Base-by-base conservation (phyloP, 2,888 invertebrate species). In the Polymixis lichenea region DNA sequence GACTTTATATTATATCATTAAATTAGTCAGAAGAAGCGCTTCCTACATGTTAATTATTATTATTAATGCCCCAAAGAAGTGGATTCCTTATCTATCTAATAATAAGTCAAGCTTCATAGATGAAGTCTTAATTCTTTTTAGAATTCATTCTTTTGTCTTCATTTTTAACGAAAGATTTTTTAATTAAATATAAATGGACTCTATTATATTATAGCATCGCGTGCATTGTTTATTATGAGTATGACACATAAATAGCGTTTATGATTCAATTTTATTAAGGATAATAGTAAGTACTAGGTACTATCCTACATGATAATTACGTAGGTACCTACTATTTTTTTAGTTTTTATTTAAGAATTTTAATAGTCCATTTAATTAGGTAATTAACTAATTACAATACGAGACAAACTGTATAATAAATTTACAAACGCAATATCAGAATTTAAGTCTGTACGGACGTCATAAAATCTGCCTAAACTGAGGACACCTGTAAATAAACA, bases 91-190 rank as follows among this genome's bases (percentile, higher is more conserved):
- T 58, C 56, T 25, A 15, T 60, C 8, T 32, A 43, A 51, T 73
- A 58, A 2, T 19, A n/a, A 51, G 46, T 38, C 38, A 58, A 22
- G 13, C 46, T 2, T 49, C 51, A 0, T 62, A 62, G 25, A 55
- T 6, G 6, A 64, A 43, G 4, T 69, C 15, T 25, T 68, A 19
- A 82, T 64, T 81, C 53, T 62, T 77, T 76, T 70, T 28, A 9
- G 15, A 60, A 46, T 38, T 53, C 4, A 61, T 77, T 77, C 15
- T 61, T 77, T 77, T 77, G 56, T 80, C 11, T 65, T 49, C 19
- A 3, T 38, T 72, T 72, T 7, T 2, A 62, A 64, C n/a, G 22
- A 58, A 74, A 32, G 7, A 22, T 22, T n/a, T 32, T 32, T 49
- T 25, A 66, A 66, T 70, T 28, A n/a, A 55, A 69, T 56, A 4